Percentiles rank a stretch among this genome's conserved stretches.
Conservation (phyloP, 2,797 vertebrate genomes). For the Cossypha polioptera region DNA sequence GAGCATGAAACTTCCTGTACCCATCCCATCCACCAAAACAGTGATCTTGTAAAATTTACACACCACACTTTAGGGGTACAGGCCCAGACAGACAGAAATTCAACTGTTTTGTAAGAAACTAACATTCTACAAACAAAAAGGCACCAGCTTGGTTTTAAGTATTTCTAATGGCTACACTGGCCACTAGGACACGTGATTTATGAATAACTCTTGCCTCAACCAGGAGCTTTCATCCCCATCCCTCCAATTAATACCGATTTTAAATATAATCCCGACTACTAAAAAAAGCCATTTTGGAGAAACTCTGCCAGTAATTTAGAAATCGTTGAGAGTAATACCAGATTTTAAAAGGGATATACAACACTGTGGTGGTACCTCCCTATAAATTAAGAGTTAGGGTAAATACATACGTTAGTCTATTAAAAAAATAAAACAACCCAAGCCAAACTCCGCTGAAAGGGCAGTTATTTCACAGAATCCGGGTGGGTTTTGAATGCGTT, state of each 20-base stretch:
- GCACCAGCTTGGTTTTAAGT: neutral
- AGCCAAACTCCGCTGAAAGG: neutral
- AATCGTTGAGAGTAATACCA: fast-evolving
- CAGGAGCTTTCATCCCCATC: neutral
- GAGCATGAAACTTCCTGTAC: neutral
- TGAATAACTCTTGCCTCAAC: neutral
- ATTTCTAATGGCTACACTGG: neutral
- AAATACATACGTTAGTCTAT: neutral
- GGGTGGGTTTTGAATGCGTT: neutral
- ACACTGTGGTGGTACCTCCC: neutral
- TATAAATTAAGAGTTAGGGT: fast-evolving
- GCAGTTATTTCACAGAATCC: neutral
- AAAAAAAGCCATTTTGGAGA: neutral
- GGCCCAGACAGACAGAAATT: neutral
- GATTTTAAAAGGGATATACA: fast-evolving
- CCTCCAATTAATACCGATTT: fast-evolving
- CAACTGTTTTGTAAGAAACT: neutral
- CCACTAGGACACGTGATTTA: neutral
- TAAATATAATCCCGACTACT: neutral
- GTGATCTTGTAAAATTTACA: neutral
- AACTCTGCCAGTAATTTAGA: neutral
- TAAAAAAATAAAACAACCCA: neutral
- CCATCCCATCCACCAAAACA: fast-evolving
- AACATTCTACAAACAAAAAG: neutral
- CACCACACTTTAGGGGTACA: neutral